Evolutionary conservation across 2,888 invertebrate genomes (phyloP).

Genomic region (Tenthredo amoena): DNA sequence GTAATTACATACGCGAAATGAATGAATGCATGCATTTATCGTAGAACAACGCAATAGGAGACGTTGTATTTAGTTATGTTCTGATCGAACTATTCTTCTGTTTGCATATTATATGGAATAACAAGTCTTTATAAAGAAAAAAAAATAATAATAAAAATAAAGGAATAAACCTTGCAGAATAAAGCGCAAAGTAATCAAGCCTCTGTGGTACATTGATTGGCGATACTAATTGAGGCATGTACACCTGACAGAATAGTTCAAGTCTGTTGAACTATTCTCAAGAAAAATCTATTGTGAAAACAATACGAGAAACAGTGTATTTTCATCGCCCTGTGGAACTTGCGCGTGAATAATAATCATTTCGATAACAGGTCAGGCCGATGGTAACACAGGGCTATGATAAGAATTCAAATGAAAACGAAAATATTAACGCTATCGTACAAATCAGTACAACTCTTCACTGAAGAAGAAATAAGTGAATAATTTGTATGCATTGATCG

Average conservation of each 20-base stretch:
- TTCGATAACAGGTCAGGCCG: constrained; percentile 46
- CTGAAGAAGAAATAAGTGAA: not conserved
- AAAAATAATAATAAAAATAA: constrained; percentile 21
- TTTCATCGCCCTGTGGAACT: constrained; percentile 29
- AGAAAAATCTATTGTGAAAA: constrained; percentile 3
- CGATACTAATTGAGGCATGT: not conserved
- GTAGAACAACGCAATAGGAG: constrained; percentile 11
- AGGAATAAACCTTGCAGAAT: constrained; percentile 55
- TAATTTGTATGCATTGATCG: constrained; percentile 34
- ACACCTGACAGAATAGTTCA: constrained; percentile 29
- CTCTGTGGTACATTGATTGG: constrained; percentile 33
- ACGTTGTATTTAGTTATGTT: constrained; percentile 27
- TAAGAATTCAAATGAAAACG: constrained; percentile 51
- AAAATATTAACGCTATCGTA: constrained; percentile 54
- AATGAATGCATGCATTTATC: constrained; percentile 3
- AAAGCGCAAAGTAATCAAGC: constrained; percentile 9
- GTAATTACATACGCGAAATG: not conserved
- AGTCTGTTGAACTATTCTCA: too few relatives aligned
- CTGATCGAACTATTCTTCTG: constrained; percentile 31
- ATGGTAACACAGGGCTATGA: constrained; percentile 53
- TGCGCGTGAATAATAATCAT: not conserved
- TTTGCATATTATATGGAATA: constrained; percentile 32
- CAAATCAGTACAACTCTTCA: constrained; percentile 11
- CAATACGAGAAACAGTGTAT: constrained; percentile 11
- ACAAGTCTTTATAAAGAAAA: not conserved